phyloP scores from a whole-genome alignment of 2,888 invertebrate species.

The Lordiphosa fenestrarum region DNA sequence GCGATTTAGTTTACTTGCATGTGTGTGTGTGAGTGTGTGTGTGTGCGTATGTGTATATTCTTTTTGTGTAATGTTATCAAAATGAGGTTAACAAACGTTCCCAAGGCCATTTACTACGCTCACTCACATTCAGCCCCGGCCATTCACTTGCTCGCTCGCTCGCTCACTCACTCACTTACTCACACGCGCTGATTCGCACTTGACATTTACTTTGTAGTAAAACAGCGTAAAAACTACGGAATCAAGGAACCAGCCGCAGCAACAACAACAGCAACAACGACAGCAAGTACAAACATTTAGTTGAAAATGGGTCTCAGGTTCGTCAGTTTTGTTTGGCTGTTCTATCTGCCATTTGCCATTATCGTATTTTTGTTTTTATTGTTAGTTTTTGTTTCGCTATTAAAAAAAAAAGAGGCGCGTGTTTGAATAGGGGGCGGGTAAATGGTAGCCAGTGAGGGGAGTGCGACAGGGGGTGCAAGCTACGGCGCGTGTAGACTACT shows the following conservation, averaged over 20 bases:
- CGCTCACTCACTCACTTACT: conserved; percentile 16
- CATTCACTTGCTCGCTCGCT: conserved; percentile 10
- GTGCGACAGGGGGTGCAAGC: conserved; percentile 24
- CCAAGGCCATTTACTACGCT: conserved; percentile 68
- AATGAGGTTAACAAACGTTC: conserved; percentile 71
- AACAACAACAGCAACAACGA: conserved; percentile 27
- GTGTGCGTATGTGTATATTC: conserved; percentile 29
- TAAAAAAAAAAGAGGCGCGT: conserved; percentile 46
- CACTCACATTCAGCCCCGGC: conserved; percentile 5
- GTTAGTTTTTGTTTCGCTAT: conserved; percentile 49
- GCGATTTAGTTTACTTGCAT: conserved; percentile 40
- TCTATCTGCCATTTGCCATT: conserved; percentile 54
- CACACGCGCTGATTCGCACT: conserved; percentile 59
- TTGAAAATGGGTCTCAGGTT: conserved; percentile 31
- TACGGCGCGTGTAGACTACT: conserved; percentile 61
- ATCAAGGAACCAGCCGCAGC: conserved; percentile 17
- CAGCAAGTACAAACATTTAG: conserved; percentile 1
- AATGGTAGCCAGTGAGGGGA: conserved; percentile 8
- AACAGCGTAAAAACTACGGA: conserved; percentile 34
- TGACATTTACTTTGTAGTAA: conserved; percentile 72
- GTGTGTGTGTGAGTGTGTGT: background rate
- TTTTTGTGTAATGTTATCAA: conserved; percentile 62
- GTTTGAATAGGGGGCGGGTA: conserved; percentile 28
- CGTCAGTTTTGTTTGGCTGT: conserved; percentile 3
- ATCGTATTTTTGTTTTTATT: conserved; percentile 45